Conservation (phyloP, 2,113 vertebrate species). For the Dipodomys stephensi region DNA sequence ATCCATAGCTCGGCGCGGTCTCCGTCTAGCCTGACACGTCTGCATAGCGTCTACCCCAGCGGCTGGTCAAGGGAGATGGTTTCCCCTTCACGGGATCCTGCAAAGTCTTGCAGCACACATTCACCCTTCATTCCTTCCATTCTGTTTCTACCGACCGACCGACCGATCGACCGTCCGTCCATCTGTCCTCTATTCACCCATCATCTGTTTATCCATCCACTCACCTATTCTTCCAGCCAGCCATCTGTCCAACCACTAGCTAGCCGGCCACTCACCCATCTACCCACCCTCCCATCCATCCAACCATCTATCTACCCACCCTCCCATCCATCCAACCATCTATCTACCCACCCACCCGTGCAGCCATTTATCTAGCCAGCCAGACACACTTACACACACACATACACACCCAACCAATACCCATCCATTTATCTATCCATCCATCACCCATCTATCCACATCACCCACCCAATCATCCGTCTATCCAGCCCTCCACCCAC, state of each 20-base stretch:
- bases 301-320: background rate
- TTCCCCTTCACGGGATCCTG: background rate
- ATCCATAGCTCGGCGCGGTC: background rate
- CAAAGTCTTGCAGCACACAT: background rate
- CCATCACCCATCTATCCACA: background rate
- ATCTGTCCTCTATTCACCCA: no score
- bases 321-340: no score
- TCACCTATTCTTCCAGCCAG: no score
- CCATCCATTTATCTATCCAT: background rate
- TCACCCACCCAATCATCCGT: background rate
- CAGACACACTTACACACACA: background rate
- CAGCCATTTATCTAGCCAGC: background rate
- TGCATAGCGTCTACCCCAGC: background rate
- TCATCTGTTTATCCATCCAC: no score
- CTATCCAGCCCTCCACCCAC: no score
- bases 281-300: no score
- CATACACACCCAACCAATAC: background rate
- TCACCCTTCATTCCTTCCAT: no score
- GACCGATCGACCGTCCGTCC: no score
- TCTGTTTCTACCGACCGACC: no score
- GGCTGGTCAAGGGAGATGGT: background rate
- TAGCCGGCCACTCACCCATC: no score
- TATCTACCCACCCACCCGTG: background rate
- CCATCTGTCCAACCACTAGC: no score
- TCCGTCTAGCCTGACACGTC: background rate